These are phyloP conservation scores for Pomacea canaliculata DNA, from an alignment of 2,888 invertebrate genomes.

Conservation along the genomic window DNA sequence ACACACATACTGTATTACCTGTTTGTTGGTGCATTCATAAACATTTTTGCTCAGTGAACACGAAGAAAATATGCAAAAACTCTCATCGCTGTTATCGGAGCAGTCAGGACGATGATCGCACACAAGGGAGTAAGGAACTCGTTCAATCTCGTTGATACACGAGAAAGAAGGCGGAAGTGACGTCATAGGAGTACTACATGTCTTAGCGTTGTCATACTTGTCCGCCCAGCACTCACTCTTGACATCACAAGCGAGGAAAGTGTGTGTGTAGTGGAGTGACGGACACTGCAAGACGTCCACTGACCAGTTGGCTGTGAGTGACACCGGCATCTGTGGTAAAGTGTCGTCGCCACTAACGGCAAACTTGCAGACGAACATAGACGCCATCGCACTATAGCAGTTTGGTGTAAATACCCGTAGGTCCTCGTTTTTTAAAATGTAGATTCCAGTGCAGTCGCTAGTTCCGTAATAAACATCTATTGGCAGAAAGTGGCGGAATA, in stretches of 20 bases:
- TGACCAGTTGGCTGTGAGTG: too few species aligned
- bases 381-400: too few species aligned
- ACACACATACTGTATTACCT: neutral
- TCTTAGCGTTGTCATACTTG: neutral
- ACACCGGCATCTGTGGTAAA: too few species aligned
- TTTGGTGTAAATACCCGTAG: too few species aligned
- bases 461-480: too few species aligned
- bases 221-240: conserved; percentile 11
- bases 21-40: conserved; percentile 7
- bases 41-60: neutral
- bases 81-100: conserved; percentile 16
- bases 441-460: too few species aligned
- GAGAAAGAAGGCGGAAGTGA: conserved; percentile 11
- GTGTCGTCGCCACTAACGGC: too few species aligned
- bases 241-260: conserved; percentile 11
- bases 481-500: too few species aligned
- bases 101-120: conserved; percentile 18
- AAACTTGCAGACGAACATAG: too few species aligned
- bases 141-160: conserved; percentile 7
- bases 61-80: conserved; percentile 4
- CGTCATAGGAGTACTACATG: neutral
- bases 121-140: conserved; percentile 18
- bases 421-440: too few species aligned
- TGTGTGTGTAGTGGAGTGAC: conserved; percentile 1
- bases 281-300: neutral